Conservation (phyloP, 2,113 vertebrate genomes). For the Lepisosteus osseus region DNA sequence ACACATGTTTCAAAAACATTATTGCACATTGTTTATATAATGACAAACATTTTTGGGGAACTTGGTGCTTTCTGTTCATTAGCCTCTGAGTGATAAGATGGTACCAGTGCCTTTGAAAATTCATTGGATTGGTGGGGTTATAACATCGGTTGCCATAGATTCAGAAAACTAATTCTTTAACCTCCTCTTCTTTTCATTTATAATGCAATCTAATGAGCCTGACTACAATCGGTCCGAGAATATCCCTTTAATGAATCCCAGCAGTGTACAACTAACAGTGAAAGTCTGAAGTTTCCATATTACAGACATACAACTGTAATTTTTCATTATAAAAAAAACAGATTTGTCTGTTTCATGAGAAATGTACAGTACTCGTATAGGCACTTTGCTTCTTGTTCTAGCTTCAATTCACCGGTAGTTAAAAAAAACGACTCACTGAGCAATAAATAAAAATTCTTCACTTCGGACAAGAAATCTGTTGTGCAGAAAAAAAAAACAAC, state of each 20-base stretch:
- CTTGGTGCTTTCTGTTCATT: no score
- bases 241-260: not conserved
- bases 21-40: no score
- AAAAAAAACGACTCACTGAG: no score
- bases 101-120: not conserved
- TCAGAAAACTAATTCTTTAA: not conserved
- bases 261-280: not conserved
- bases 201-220: slow-evolving; percentile 6
- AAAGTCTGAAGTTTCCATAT: not conserved
- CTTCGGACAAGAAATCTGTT: no score
- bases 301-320: not conserved
- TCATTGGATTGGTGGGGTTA: not conserved
- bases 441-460: no score
- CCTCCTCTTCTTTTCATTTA: slow-evolving; percentile 6
- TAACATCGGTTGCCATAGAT: slow-evolving; percentile 4
- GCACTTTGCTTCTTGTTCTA: not conserved
- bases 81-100: no score
- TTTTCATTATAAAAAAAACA: not conserved
- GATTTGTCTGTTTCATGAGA: not conserved
- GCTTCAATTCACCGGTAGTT: no score
- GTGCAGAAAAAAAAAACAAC: no score
- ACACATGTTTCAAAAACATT: no score
- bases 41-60: no score
- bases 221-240: not conserved
- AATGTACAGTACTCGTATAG: not conserved